These are phyloP conservation scores for Tenualosa ilisha DNA, from an alignment of 2,797 vertebrate species.

Conservation along the genomic window DNA sequence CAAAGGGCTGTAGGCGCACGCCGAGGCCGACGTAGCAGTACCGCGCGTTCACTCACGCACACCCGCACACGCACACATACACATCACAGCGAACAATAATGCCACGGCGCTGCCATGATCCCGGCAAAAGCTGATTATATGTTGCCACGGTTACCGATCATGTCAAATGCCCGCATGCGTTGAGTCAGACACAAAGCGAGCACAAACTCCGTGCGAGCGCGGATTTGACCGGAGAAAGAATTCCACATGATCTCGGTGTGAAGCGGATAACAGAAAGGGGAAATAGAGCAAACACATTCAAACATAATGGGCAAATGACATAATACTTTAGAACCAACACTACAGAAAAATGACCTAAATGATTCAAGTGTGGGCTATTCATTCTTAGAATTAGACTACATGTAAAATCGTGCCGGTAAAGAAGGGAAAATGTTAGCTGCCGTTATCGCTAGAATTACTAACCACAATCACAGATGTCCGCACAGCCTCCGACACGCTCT, in stretches of 20 bases:
- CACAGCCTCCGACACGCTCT: conserved; percentile 94
- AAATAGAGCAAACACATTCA: neutral
- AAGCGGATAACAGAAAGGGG: conserved; percentile 12
- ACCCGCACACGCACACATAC: neutral
- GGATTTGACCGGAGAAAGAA: neutral
- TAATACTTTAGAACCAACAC: neutral
- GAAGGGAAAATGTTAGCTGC: neutral
- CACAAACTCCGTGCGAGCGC: neutral
- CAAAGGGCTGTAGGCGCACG: neutral
- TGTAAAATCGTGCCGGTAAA: neutral
- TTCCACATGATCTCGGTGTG: conserved; percentile 12
- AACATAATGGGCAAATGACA: neutral
- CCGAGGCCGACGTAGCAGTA: neutral
- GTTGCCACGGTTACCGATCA: conserved; percentile 8
- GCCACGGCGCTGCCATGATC: neutral
- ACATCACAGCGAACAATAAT: conserved; percentile 1
- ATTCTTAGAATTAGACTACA: too few species aligned
- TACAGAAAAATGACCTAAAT: neutral
- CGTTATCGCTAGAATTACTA: conserved; percentile 56
- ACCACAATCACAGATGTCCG: conserved; percentile 85
- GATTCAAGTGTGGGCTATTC: neutral
- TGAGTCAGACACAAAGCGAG: neutral
- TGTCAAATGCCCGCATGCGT: conserved; percentile 11
- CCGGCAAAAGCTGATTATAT: neutral
- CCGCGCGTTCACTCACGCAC: neutral